Conservation (phyloP, 2,113 vertebrate species). For the Dasyprocta punctata region DNA sequence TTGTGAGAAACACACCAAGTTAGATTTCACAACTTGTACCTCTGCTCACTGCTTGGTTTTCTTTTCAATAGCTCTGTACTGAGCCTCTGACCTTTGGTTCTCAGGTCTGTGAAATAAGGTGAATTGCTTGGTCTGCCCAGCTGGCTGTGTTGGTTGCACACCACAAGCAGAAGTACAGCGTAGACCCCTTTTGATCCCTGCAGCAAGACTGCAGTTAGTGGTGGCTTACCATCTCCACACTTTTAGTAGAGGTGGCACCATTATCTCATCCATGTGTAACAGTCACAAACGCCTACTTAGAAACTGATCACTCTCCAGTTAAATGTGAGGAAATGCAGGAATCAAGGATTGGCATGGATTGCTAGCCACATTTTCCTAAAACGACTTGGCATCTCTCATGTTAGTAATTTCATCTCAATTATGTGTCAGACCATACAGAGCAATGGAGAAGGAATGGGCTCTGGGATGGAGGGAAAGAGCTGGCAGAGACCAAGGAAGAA, state of each 20-base stretch:
- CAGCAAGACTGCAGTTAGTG: neutral
- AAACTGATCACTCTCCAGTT: neutral
- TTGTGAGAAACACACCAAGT: neutral
- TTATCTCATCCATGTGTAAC: neutral
- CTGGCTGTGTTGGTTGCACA: neutral
- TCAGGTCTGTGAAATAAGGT: neutral
- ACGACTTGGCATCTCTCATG: neutral
- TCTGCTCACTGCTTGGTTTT: neutral
- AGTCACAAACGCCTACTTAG: neutral
- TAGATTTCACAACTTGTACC: neutral
- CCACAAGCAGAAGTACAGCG: neutral
- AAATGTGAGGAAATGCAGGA: neutral
- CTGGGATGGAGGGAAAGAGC: neutral
- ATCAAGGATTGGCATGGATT: neutral
- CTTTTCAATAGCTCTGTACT: neutral
- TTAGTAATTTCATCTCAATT: neutral
- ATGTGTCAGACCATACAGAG: neutral
- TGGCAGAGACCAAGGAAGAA: neutral
- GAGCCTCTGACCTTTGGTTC: neutral
- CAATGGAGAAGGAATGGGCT: neutral
- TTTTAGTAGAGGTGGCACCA: neutral
- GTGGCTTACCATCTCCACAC: neutral
- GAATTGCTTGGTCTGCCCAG: neutral
- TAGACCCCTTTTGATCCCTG: neutral
- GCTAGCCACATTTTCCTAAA: neutral